Evolutionary conservation across 37 sponge, comb jelly and placozoan genomes (phyloP), one percentile per base, ranked within the genome.

Genomic region (Beroe forskalii): DNA sequence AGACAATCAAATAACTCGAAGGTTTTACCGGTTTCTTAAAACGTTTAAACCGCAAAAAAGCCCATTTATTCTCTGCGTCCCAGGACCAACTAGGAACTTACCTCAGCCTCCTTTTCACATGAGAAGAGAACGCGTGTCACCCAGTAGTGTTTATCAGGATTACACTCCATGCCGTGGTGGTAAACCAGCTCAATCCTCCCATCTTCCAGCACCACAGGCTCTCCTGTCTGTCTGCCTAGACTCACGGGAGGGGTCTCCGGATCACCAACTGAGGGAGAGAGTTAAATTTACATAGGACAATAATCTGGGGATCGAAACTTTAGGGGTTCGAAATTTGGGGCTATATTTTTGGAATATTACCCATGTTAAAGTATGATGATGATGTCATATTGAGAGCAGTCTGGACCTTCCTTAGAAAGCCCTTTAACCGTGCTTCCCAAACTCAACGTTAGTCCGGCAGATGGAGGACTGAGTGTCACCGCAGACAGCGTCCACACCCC

Each of bases 151-250:
- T 43, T 28, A 23, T 23, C 86, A 6, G n/a, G 1, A 1, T 1
- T 36, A 80, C 86, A 80, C 55, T 80, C 30, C 9, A 22, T 48
- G 3, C 86, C 86, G 31, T 80, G 86, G 55, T 80, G 40, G 31
- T 80, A 80, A 22, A 37, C 9, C 24, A 80, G 55, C 48, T 43
- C 22, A 6, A 80, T 41, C 35, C 24, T 41, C 1, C 86, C 86
- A 20, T 80, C 86, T 0, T 80, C 55, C 55, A 80, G 17, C 0
- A 43, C 86, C 14, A 1, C 23, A 3, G 86, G 86, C 30, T 80
- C 86, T 24, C 86, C 86, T 41, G 86, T 38, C 48, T n/a, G 38
- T 25, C 86, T 80, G 14, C 86, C 86, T 17, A 69, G 19, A 69
- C 72, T 69, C 17, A 69, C 72, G 12, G 55, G 12, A 22, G 66